Conservation (phyloP, 2,797 vertebrate species). For the Tympanoctomys barrerae region DNA sequence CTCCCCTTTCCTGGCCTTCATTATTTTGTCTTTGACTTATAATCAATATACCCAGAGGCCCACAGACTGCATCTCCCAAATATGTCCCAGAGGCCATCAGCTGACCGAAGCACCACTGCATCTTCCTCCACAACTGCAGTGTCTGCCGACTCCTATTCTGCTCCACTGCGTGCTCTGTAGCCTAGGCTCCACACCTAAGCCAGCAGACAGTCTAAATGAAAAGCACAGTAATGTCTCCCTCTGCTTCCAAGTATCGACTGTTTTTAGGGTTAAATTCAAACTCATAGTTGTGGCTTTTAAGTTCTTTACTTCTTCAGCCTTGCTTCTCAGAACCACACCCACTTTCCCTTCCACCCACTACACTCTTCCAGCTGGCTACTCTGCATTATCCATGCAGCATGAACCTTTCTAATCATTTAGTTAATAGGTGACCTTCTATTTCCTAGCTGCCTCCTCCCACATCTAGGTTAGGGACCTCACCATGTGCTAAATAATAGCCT, state of each 20-base stretch:
- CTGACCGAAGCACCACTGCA: background rate
- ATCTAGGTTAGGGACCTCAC: background rate
- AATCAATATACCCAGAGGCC: background rate
- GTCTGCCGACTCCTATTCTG: background rate
- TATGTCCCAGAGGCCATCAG: background rate
- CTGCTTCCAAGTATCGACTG: background rate
- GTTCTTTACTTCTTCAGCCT: background rate
- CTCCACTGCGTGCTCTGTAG: too few relatives aligned
- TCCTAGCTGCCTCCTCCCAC: background rate
- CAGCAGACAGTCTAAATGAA: background rate
- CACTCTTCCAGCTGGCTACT: background rate
- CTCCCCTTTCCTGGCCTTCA: background rate
- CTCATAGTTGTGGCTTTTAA: background rate
- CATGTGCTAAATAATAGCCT: background rate
- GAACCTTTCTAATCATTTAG: background rate
- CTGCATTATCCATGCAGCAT: background rate
- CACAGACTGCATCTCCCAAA: background rate
- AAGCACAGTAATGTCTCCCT: too few relatives aligned
- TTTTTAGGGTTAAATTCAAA: background rate
- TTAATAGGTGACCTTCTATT: background rate
- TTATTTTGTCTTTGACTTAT: background rate
- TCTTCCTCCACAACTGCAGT: background rate
- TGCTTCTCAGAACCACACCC: background rate
- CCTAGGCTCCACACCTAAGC: background rate
- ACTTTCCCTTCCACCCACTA: background rate